Evolutionary conservation across 2,797 vertebrate species (phyloP).

Genomic region (Xyrichtys novacula): DNA sequence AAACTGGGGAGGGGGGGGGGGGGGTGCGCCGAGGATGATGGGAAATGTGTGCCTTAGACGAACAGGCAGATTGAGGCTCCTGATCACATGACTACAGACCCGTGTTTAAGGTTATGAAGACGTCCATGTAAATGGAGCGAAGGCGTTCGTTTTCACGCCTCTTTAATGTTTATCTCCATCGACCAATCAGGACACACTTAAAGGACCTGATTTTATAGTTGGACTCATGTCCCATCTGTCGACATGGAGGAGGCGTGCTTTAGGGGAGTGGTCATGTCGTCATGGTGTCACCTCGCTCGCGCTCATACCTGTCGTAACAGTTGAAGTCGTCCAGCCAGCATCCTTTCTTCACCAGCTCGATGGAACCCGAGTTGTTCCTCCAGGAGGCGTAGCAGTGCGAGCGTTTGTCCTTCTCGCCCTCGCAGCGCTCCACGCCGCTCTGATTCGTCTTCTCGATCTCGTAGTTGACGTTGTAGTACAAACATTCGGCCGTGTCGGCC

Average conservation of each 20-base stretch:
- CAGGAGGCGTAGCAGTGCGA: conserved; percentile 97
- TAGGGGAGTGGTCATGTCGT: too few species aligned
- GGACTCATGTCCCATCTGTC: too few species aligned
- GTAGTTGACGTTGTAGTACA: conserved; percentile 95
- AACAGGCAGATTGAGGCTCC: not conserved
- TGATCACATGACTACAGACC: too few species aligned
- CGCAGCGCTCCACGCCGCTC: conserved; percentile 93
- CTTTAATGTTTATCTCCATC: too few species aligned
- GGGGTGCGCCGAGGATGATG: conserved; percentile 12
- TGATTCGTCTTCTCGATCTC: conserved; percentile 95
- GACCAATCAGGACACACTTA: too few species aligned
- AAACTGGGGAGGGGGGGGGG: not conserved
- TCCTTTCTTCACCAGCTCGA: conserved; percentile 95
- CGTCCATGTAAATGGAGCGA: too few species aligned
- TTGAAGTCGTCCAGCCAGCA: conserved; percentile 99
- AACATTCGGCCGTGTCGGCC: conserved; percentile 89
- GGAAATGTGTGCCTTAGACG: conserved; percentile 1
- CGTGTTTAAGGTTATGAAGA: too few species aligned
- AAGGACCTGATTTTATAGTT: too few species aligned
- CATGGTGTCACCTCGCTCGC: too few species aligned
- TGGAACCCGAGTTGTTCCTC: conserved; percentile 93
- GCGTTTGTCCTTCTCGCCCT: conserved; percentile 93
- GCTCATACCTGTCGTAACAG: conserved; percentile 98
- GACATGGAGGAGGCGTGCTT: too few species aligned
- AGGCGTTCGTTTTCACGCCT: too few species aligned